Base-by-base conservation (phyloP, 2,888 invertebrate species). In the Lasioglossum zephyrum region DNA sequence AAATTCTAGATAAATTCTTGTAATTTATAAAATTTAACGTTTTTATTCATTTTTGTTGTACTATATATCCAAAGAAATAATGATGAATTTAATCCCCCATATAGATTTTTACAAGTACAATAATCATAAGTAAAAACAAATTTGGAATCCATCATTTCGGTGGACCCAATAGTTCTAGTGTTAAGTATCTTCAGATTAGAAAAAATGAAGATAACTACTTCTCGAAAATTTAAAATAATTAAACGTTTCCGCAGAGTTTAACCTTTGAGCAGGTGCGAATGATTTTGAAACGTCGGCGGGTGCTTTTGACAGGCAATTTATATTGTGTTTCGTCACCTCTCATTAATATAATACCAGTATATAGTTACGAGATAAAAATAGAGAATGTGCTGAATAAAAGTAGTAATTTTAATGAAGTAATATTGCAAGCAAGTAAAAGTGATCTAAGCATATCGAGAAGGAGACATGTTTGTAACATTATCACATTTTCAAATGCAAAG, bases 231-330 rank as follows among this genome's bases (percentile, higher is more conserved):
- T 18, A 16, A 63, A 63, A 18, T 31, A 31, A 18, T 26, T 31
- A 31, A 57, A 63, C 63, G 31, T 31, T 1, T 8, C 31, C 8
- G 0, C 2, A 31, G 60, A 60, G 63, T 31, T 31, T 16, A 26
- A 18, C 31, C 31, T 31, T 31, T 2, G 6, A 31, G 18, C 63
- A 31, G 63, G 16, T 18, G 63, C 63, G 16, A 63, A 31, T 63
- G 26, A 31, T 63, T 31, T 31, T 63, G 26, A 4, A 60, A 60
- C 26, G 26, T 16, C 63, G 26, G 4, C 63, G 63, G 31, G 31
- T 63, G 63, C n/a, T 31, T 63, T 13, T 31, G 63, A 31, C 31
- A 63, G 26, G 63, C 63, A 63, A 63, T 63, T 63, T 63, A 63
- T 63, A 63, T 63, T 16, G 16, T 26, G 31, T 63, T 63, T 63